Evolutionary conservation across 2,113 vertebrate genomes (phyloP).

Genomic region (Limanda limanda): DNA sequence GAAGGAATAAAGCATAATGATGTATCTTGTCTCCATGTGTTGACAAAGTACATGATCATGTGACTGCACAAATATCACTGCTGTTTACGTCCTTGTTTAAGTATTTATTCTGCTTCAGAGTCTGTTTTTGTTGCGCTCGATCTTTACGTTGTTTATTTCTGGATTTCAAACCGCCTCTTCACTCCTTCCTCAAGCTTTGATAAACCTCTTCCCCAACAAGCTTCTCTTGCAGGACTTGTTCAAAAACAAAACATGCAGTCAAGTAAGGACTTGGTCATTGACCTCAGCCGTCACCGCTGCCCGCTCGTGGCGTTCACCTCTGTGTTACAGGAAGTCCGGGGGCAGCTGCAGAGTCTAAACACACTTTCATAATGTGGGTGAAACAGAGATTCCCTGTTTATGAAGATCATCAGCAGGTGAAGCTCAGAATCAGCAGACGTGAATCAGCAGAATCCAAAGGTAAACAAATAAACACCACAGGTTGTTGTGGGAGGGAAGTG

Average conservation of each 20-base stretch:
- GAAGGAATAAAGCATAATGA: too few relatives aligned
- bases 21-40: slow-evolving; percentile 1
- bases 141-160: not conserved
- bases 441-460: slow-evolving; percentile 25
- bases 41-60: slow-evolving; percentile 32
- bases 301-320: slow-evolving; percentile 13
- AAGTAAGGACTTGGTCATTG: slow-evolving; percentile 15
- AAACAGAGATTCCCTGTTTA: too few relatives aligned
- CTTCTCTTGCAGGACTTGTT: slow-evolving; percentile 8
- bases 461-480: slow-evolving; percentile 36
- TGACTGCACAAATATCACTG: slow-evolving; percentile 29
- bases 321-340: slow-evolving; percentile 51
- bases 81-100: slow-evolving; percentile 27
- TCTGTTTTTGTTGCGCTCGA: not conserved
- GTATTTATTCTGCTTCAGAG: slow-evolving; percentile 3
- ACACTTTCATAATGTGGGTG: slow-evolving; percentile 59
- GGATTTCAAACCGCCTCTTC: not conserved
- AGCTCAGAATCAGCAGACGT: slow-evolving; percentile 13
- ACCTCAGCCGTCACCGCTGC: slow-evolving; percentile 2
- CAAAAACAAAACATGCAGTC: slow-evolving; percentile 7
- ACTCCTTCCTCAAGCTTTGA: slow-evolving; percentile 12
- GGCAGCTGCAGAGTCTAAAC: slow-evolving; percentile 74
- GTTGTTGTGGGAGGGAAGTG: slow-evolving; percentile 7
- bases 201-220: not conserved
- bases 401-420: slow-evolving; percentile 9